Conservation (phyloP, 2,888 invertebrate genomes). For the Rotaria macrura region DNA sequence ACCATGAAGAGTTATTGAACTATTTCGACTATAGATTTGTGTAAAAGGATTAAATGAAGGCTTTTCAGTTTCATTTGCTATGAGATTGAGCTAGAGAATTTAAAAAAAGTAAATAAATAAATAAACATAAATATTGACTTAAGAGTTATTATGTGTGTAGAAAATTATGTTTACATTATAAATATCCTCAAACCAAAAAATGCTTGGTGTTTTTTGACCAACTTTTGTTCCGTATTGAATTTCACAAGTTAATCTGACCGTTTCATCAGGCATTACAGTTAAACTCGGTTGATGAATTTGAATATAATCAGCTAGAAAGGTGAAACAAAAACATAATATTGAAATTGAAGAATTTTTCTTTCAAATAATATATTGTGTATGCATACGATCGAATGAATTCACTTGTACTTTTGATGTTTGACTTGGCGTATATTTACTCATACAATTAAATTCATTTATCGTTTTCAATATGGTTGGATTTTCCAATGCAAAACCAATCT, state of each 20-base stretch:
- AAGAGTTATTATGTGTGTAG: no score
- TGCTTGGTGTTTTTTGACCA: background rate
- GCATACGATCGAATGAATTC: background rate
- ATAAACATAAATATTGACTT: no score
- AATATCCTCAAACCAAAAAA: constrained; percentile 11
- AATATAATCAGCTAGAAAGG: background rate
- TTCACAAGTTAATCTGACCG: background rate
- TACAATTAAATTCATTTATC: background rate
- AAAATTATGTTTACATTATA: background rate
- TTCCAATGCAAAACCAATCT: constrained; percentile 18
- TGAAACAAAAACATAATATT: background rate
- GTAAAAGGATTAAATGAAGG: background rate
- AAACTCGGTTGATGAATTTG: background rate
- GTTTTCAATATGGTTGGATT: background rate
- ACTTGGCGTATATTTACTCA: background rate
- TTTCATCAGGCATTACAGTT: background rate
- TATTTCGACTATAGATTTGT: background rate
- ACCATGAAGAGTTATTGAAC: background rate
- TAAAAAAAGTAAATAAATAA: background rate
- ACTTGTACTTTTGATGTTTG: background rate
- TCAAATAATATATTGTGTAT: background rate
- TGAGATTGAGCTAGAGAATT: background rate
- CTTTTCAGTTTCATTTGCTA: background rate
- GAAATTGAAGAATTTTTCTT: no score
- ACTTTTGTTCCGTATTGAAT: constrained; percentile 4